These are phyloP conservation scores for Sitobion miscanthi DNA, from an alignment of 1,140 invertebrate species.

Conservation along the genomic window DNA sequence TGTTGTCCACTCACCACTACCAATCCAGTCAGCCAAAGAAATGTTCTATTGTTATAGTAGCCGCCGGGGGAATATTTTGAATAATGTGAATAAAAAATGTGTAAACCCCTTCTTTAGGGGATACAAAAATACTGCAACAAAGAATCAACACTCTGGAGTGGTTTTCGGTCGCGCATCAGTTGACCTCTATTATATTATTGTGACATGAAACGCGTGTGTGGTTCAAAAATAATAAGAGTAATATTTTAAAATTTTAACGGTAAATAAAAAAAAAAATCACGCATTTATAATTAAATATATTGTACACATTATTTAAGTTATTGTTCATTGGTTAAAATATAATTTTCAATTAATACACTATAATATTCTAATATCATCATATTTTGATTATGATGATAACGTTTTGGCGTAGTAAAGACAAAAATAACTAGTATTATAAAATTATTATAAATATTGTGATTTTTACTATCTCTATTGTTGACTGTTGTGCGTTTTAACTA, in stretches of 20 bases:
- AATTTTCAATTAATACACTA: background rate
- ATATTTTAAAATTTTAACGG: constrained; percentile 22
- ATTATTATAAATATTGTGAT: background rate
- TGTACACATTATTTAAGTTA: background rate
- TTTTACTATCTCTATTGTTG: background rate
- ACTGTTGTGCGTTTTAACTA: background rate
- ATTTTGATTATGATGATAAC: background rate
- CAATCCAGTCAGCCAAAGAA: background rate
- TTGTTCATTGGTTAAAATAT: background rate
- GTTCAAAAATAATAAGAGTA: constrained; percentile 29
- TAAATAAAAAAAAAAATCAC: background rate
- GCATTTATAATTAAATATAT: background rate
- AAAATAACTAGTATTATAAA: no score
- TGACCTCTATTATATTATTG: constrained; percentile 53
- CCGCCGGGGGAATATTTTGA: constrained; percentile 26
- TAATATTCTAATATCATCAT: background rate
- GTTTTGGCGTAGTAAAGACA: no score
- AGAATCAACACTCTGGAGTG: constrained; percentile 47
- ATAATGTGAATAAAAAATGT: constrained; percentile 18
- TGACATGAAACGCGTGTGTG: constrained; percentile 46
- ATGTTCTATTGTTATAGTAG: constrained; percentile 24
- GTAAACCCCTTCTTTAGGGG: constrained; percentile 44
- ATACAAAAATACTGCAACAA: constrained; percentile 28
- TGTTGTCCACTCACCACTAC: constrained; percentile 32
- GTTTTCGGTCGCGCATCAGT: constrained; percentile 53